Conservation (phyloP, 2,888 invertebrate genomes). For the Embidobia sp. region DNA sequence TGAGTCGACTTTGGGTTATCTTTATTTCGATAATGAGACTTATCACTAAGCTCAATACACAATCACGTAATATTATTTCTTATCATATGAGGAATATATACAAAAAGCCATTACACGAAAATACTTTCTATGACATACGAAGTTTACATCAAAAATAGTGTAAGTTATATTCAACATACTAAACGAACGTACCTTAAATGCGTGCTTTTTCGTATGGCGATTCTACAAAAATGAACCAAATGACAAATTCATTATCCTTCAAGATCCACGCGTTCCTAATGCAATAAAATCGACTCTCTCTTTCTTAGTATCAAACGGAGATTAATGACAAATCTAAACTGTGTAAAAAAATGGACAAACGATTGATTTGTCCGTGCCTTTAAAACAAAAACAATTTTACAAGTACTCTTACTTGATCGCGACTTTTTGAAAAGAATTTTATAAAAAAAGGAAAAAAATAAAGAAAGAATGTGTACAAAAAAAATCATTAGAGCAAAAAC, state of each 20-base stretch:
- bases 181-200: constrained; percentile 64
- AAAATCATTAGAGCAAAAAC: too few relatives aligned
- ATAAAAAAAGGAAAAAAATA: too few relatives aligned
- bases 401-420: constrained; percentile 67
- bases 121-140: constrained; percentile 72
- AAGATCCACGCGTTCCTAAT: constrained; percentile 38
- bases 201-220: constrained; percentile 59
- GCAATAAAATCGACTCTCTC: constrained; percentile 52
- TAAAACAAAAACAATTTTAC: constrained; percentile 40
- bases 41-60: constrained; percentile 78
- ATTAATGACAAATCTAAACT: constrained; percentile 45
- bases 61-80: constrained; percentile 75
- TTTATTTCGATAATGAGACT: constrained; percentile 76
- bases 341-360: constrained; percentile 46
- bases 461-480: too few relatives aligned
- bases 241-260: constrained; percentile 52
- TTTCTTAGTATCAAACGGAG: constrained; percentile 51
- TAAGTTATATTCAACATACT: constrained; percentile 66
- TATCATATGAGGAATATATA: constrained; percentile 79
- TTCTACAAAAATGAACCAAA: constrained; percentile 46
- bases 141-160: constrained; percentile 71
- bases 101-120: constrained; percentile 79
- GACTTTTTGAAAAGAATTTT: too few relatives aligned
- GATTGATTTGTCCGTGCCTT: constrained; percentile 36
- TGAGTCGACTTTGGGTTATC: constrained; percentile 64